A percentile compares a stretch with the other conserved stretches of the same genome.
phyloP scores from a whole-genome alignment of 2,797 vertebrate genomes.

The Chelidonichthys spinosus region DNA sequence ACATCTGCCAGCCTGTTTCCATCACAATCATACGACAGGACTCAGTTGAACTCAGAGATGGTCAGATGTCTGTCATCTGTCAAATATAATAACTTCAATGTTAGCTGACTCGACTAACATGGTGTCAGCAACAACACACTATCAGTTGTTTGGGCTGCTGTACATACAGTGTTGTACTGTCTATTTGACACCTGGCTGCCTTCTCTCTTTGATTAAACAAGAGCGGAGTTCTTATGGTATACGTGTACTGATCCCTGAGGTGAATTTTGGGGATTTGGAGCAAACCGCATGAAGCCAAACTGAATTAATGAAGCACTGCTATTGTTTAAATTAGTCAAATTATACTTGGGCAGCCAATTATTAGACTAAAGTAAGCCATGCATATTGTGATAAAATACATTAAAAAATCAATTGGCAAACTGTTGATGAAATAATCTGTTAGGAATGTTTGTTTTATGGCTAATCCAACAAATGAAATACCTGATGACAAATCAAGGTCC shows the following conservation, averaged over 20 bases:
- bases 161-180: neutral
- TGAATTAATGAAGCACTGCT: neutral
- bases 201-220: neutral
- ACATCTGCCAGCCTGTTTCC: neutral
- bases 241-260: neutral
- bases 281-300: neutral
- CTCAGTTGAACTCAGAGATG: neutral
- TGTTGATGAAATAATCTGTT: neutral
- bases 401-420: neutral
- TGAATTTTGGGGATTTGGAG: neutral
- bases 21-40: neutral
- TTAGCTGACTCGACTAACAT: neutral
- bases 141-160: neutral
- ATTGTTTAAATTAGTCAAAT: neutral
- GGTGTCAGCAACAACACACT: neutral
- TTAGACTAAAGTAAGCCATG: neutral
- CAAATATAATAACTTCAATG: neutral
- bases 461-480: neutral
- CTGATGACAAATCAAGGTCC: neutral
- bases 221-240: neutral
- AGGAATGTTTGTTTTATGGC: neutral
- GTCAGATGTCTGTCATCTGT: neutral
- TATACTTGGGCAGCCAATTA: neutral
- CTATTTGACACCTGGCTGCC: conserved; percentile 7
- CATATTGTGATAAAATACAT: neutral